Conservation (phyloP, 2,888 invertebrate genomes). For the Apodemia mormo region DNA sequence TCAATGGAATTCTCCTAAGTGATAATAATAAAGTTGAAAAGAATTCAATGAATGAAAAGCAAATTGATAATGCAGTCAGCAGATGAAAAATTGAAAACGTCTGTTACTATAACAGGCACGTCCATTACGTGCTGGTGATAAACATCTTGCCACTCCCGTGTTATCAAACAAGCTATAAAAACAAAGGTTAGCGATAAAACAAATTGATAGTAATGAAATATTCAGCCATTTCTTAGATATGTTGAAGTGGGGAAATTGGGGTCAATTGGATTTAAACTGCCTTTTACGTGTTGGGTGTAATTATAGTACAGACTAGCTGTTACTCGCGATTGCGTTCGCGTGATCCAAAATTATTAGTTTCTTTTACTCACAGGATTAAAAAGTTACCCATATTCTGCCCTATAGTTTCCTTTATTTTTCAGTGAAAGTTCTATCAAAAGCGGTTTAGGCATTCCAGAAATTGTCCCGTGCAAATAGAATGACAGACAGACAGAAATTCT, state of each 20-base stretch:
- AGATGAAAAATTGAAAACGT: not conserved
- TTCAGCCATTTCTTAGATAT: not conserved
- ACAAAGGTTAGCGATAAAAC: slow-evolving; percentile 17
- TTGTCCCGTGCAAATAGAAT: too few species aligned
- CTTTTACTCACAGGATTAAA: too few species aligned
- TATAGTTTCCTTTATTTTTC: too few species aligned
- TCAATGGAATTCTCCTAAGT: too few species aligned
- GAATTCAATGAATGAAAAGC: not conserved
- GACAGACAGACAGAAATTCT: too few species aligned
- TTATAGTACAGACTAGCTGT: not conserved
- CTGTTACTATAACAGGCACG: not conserved
- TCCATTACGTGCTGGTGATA: slow-evolving; percentile 5
- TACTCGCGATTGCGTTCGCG: too few species aligned
- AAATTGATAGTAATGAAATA: slow-evolving; percentile 17
- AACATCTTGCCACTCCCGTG: slow-evolving; percentile 1
- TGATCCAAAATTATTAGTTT: too few species aligned
- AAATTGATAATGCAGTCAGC: not conserved
- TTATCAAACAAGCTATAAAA: slow-evolving; percentile 12
- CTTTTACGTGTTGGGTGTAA: not conserved
- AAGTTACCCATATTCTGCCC: too few species aligned
- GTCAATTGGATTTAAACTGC: slow-evolving; percentile 9
- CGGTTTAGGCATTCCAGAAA: too few species aligned
- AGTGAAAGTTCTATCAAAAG: too few species aligned
- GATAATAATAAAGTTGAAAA: not conserved
- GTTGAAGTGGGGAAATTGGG: not conserved